phyloP scores from a whole-genome alignment of 1,140 invertebrate species.

The Hylyphantes graminicola region DNA sequence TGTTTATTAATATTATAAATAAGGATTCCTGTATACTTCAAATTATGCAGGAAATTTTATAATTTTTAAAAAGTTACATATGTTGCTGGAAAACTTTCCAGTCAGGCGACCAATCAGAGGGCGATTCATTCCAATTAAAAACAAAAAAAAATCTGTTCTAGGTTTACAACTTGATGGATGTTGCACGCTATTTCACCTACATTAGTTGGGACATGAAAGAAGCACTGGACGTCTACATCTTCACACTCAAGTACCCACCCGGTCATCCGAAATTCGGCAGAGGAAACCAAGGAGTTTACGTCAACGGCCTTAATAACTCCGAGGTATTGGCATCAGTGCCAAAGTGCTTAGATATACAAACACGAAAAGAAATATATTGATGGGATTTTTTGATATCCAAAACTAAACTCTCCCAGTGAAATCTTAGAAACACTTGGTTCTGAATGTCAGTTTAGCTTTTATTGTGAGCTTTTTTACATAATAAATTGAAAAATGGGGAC shows the following conservation, averaged over 20 bases:
- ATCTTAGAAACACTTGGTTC: too few species aligned
- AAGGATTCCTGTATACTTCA: background rate
- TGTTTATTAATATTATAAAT: too few species aligned
- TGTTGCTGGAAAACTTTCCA: too few species aligned
- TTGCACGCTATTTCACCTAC: slow-evolving; percentile 62
- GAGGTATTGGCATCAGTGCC: slow-evolving; percentile 40
- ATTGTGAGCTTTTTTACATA: too few species aligned
- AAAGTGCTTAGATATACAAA: background rate
- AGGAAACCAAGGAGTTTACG: slow-evolving; percentile 59
- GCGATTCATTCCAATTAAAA: too few species aligned
- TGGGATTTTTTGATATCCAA: too few species aligned
- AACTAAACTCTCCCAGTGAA: too few species aligned
- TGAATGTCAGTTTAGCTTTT: too few species aligned
- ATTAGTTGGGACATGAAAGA: slow-evolving; percentile 62
- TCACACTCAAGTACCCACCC: slow-evolving; percentile 60
- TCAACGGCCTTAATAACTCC: slow-evolving; percentile 62
- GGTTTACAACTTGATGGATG: slow-evolving; percentile 62
- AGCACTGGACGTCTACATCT: slow-evolving; percentile 61
- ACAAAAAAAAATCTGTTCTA: background rate
- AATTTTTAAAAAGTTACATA: too few species aligned
- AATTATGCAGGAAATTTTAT: background rate
- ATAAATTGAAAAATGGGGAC: too few species aligned
- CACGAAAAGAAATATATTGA: too few species aligned
- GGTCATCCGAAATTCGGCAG: slow-evolving; percentile 57
- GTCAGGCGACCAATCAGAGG: too few species aligned